These are phyloP conservation scores for Mesembrinibis cayennensis DNA, from an alignment of 2,113 vertebrate species.

Conservation along the genomic window DNA sequence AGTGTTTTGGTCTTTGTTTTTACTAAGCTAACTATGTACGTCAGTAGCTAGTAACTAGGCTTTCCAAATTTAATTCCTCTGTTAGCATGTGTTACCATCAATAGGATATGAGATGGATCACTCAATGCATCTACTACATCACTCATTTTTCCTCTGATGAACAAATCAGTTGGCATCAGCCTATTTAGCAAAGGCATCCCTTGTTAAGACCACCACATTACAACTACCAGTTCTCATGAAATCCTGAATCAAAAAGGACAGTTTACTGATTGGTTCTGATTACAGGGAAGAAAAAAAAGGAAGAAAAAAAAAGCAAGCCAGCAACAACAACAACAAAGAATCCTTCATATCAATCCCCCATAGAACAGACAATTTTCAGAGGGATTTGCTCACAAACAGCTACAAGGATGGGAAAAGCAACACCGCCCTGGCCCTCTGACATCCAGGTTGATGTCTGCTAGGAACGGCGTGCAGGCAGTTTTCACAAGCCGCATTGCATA, in stretches of 20 bases:
- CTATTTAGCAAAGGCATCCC: neutral
- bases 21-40: neutral
- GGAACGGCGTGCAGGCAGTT: neutral
- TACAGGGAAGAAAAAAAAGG: neutral
- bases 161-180: neutral
- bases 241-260: neutral
- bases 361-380: neutral
- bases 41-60: neutral
- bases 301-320: neutral
- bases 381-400: neutral
- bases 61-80: neutral
- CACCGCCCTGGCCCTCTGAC: neutral
- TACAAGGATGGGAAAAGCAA: neutral
- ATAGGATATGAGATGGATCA: neutral
- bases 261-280: neutral
- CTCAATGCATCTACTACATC: neutral
- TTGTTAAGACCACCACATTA: neutral
- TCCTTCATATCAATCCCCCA: neutral
- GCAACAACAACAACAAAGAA: neutral
- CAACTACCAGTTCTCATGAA: neutral
- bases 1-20: neutral
- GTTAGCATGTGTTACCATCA: neutral
- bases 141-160: neutral
- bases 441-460: constrained; percentile 2
- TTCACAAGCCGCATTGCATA: constrained; percentile 11